Percentiles rank a stretch among this genome's conserved stretches.
Evolutionary conservation across 2,113 vertebrate genomes (phyloP).

Genomic region (Dolichallabes microphthalmus): DNA sequence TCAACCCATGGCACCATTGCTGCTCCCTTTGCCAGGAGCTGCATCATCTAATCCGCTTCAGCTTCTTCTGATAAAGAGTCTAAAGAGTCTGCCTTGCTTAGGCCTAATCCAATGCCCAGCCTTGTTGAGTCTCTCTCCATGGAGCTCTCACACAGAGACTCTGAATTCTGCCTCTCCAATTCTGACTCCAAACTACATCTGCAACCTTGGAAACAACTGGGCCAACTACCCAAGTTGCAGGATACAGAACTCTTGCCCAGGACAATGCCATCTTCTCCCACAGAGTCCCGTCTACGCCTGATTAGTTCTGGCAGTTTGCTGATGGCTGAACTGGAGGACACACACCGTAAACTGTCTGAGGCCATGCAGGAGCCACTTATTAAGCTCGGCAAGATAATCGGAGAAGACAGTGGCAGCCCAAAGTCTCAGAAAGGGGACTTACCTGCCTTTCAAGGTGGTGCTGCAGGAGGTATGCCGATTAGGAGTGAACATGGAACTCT

Average conservation of each 20-base stretch:
- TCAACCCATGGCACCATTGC: conserved; percentile 62
- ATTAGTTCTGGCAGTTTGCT: conserved; percentile 72
- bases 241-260: conserved; percentile 71
- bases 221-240: conserved; percentile 70
- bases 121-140: conserved; percentile 82
- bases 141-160: conserved; percentile 75
- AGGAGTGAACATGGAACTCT: conserved; percentile 26
- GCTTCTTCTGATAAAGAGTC: conserved; percentile 75
- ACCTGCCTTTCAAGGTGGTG: conserved; percentile 54
- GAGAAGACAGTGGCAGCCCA: conserved; percentile 74
- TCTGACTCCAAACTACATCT: conserved; percentile 82
- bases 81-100: conserved; percentile 69
- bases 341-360: conserved; percentile 71
- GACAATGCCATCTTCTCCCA: conserved; percentile 80
- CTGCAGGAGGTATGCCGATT: conserved; percentile 30
- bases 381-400: conserved; percentile 84
- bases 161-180: conserved; percentile 76
- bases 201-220: conserved; percentile 77
- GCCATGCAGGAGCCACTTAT: conserved; percentile 78
- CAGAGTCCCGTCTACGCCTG: conserved; percentile 68
- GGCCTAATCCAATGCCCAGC: conserved; percentile 73
- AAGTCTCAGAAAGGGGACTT: conserved; percentile 61
- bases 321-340: conserved; percentile 83
- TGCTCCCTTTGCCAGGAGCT: conserved; percentile 63
- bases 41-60: conserved; percentile 78